Evolutionary conservation across 2,113 vertebrate genomes (phyloP).

Genomic region (Caretta caretta): DNA sequence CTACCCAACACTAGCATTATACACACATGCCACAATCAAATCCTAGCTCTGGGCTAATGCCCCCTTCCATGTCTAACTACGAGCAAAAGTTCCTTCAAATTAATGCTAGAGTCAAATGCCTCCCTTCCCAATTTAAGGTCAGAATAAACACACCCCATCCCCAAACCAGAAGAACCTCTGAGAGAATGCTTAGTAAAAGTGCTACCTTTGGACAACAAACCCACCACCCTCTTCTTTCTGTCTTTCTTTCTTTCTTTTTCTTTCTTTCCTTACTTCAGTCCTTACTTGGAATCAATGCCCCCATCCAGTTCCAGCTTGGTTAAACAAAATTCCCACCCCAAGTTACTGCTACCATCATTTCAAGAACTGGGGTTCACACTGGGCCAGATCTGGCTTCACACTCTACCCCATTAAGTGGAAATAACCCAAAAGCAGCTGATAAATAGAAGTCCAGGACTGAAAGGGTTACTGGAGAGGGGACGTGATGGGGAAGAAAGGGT

Average conservation of each 20-base stretch:
- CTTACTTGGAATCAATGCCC: not conserved
- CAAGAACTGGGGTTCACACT: not conserved
- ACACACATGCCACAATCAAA: not conserved
- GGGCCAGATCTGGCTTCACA: not conserved
- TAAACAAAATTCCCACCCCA: not conserved
- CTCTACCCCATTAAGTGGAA: not conserved
- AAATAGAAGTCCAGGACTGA: slow-evolving; percentile 43
- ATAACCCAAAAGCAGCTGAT: not conserved
- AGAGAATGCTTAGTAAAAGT: not conserved
- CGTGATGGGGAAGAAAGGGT: slow-evolving; percentile 73
- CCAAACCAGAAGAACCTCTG: not conserved
- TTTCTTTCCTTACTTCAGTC: not conserved
- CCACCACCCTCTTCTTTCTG: not conserved
- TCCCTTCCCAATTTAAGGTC: not conserved
- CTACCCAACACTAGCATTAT: not conserved
- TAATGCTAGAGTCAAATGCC: not conserved
- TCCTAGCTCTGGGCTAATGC: not conserved
- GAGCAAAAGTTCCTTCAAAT: not conserved
- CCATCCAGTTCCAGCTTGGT: not conserved
- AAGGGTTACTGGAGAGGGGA: slow-evolving; percentile 84
- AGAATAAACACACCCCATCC: not conserved
- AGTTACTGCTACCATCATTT: not conserved
- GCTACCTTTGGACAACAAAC: not conserved
- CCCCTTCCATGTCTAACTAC: not conserved
- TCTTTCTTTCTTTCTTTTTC: not conserved